phyloP scores from a whole-genome alignment of 2,888 invertebrate genomes.

The Eupithecia centaureata region DNA sequence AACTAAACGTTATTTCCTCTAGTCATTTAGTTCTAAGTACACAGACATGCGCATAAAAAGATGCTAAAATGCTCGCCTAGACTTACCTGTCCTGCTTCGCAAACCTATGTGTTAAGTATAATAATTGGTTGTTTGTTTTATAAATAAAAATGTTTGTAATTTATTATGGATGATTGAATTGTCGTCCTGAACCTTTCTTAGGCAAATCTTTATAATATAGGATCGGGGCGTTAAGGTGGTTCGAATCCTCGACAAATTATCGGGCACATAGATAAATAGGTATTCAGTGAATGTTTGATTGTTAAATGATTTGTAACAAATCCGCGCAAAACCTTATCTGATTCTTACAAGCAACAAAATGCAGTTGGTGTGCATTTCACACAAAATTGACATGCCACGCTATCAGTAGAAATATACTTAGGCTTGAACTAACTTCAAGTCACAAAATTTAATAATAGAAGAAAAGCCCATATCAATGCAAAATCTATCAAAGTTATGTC shows the following conservation, averaged over 20 bases:
- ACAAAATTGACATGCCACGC: neutral
- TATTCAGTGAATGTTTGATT: neutral
- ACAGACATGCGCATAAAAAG: neutral
- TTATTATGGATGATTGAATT: neutral
- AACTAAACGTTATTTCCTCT: neutral
- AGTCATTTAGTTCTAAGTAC: neutral
- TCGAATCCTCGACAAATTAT: neutral
- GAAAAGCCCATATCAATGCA: no score
- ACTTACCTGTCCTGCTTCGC: neutral
- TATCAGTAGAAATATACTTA: no score
- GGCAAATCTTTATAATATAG: neutral
- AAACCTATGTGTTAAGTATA: neutral
- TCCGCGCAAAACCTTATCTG: neutral
- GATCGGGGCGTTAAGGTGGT: neutral
- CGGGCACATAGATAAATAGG: neutral
- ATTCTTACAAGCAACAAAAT: neutral
- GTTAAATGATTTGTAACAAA: neutral
- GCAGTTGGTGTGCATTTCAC: neutral
- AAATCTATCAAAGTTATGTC: no score
- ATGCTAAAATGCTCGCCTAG: neutral
- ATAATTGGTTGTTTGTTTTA: neutral
- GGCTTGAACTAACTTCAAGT: no score
- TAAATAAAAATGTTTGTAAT: neutral
- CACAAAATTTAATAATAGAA: no score
- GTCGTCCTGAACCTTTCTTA: neutral